Conservation (phyloP, 2,113 vertebrate genomes). For the Porphyrio hochstetteri region DNA sequence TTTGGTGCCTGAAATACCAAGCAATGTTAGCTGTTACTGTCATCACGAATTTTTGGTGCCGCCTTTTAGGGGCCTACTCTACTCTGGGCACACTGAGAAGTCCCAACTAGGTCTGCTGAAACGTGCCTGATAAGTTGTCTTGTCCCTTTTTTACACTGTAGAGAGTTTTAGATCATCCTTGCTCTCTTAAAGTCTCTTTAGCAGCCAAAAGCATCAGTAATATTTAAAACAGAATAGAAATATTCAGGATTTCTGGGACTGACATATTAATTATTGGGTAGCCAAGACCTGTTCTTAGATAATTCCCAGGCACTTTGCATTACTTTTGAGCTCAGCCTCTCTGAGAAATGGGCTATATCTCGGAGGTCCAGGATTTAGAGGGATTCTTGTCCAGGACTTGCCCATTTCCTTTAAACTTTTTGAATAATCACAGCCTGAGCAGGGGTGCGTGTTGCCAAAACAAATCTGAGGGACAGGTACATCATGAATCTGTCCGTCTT, state of each 20-base stretch:
- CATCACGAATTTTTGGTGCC: background rate
- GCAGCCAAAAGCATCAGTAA: background rate
- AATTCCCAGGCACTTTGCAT: background rate
- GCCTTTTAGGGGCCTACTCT: background rate
- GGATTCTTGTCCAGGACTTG: background rate
- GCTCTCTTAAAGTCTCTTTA: background rate
- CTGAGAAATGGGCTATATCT: background rate
- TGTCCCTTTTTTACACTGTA: background rate
- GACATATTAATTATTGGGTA: background rate
- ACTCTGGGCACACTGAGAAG: background rate
- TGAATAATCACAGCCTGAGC: background rate
- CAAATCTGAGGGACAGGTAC: background rate
- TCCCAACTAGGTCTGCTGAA: background rate
- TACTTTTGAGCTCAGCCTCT: background rate
- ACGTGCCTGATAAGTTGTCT: background rate
- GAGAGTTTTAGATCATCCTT: conserved; percentile 31
- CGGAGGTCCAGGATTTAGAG: background rate
- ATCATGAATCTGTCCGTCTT: background rate
- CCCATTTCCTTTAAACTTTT: background rate
- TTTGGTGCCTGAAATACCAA: background rate
- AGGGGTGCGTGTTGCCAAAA: background rate
- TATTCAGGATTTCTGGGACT: background rate
- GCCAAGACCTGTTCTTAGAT: background rate
- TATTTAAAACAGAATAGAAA: background rate
- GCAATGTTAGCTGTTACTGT: background rate